phyloP scores from a whole-genome alignment of 2,888 invertebrate species.

The Cerceris rybyensis region DNA sequence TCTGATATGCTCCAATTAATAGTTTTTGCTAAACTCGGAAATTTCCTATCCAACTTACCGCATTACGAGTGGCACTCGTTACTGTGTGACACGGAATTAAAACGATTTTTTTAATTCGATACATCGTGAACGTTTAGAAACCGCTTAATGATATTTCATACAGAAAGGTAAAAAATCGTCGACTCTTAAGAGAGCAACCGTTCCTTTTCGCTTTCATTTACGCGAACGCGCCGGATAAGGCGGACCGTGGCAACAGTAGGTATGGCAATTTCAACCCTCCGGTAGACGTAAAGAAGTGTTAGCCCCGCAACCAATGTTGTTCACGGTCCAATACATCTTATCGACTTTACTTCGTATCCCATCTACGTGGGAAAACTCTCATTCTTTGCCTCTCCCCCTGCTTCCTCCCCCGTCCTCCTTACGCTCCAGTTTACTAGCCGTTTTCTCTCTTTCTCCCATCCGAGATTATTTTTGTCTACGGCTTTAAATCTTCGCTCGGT shows the following conservation, averaged over 20 bases:
- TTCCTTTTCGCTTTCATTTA: constrained; percentile 51
- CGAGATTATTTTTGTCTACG: constrained; percentile 74
- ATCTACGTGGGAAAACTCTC: constrained; percentile 70
- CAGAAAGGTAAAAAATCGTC: constrained; percentile 25
- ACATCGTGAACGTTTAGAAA: neutral
- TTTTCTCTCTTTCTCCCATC: constrained; percentile 45
- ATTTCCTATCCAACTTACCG: too few species aligned
- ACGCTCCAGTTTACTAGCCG: constrained; percentile 40
- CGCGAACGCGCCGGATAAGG: constrained; percentile 37
- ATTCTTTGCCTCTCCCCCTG: constrained; percentile 44
- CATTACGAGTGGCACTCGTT: too few species aligned
- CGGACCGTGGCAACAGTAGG: constrained; percentile 42
- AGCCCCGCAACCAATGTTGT: constrained; percentile 67
- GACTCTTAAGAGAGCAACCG: constrained; percentile 22
- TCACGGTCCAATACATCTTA: constrained; percentile 73
- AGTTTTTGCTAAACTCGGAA: too few species aligned
- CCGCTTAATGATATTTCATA: constrained; percentile 20
- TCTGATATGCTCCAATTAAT: too few species aligned
- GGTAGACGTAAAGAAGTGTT: constrained; percentile 67
- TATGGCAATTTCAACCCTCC: constrained; percentile 62
- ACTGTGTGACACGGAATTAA: too few species aligned
- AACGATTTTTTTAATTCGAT: neutral
- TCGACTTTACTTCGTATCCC: constrained; percentile 72
- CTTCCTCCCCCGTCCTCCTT: constrained; percentile 17
- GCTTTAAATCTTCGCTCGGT: constrained; percentile 71